phyloP scores from a whole-genome alignment of 2,888 invertebrate genomes.

The Arenicola marina region DNA sequence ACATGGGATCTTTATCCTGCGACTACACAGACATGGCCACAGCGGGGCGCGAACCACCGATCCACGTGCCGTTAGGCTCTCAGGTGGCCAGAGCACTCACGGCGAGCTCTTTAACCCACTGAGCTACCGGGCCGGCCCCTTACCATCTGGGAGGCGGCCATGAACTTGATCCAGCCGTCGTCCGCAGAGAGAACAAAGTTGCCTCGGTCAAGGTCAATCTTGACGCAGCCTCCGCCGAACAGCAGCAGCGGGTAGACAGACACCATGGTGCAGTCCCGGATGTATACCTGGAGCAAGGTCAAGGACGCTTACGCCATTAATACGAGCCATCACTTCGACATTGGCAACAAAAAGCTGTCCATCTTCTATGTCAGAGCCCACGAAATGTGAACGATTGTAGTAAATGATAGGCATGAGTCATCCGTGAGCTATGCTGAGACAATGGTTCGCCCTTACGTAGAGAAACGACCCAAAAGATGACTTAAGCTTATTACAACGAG shows the following conservation, averaged over 20 bases:
- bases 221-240: conserved; percentile 50
- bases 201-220: conserved; percentile 48
- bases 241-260: conserved; percentile 52
- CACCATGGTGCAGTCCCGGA: conserved; percentile 56
- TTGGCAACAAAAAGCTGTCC: neutral
- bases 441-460: no score
- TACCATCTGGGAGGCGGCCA: conserved; percentile 49
- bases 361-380: neutral
- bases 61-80: no score
- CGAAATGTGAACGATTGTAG: neutral
- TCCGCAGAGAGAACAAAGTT: conserved; percentile 52
- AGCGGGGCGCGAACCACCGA: no score
- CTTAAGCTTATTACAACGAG: no score
- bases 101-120: no score
- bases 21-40: no score
- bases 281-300: conserved; percentile 51
- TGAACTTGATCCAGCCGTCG: conserved; percentile 54
- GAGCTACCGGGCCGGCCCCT: no score
- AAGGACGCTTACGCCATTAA: neutral
- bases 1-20: no score
- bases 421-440: no score
- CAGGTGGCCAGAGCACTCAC: no score
- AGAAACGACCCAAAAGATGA: no score
- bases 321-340: neutral
- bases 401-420: no score